Conservation (phyloP, 1,140 invertebrate genomes). For the Saccostrea cuccullata region DNA sequence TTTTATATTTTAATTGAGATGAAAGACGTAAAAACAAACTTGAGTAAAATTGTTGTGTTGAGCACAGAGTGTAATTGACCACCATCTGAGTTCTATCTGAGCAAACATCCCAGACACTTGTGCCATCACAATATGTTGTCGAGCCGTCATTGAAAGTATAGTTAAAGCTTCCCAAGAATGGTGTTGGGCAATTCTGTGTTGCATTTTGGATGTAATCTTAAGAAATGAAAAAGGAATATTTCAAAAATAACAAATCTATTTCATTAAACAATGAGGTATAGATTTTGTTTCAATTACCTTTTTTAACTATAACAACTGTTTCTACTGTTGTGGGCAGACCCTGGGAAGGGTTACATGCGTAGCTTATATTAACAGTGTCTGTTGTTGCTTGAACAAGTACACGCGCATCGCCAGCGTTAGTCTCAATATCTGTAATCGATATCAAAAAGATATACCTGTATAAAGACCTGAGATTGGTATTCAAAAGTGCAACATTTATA, state of each 20-base stretch:
- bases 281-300: background rate
- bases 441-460: too few species aligned
- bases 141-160: conserved; percentile 19
- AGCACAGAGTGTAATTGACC: conserved; percentile 34
- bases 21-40: background rate
- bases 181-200: background rate
- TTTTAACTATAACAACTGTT: conserved; percentile 2
- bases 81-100: background rate
- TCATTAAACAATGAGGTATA: too few species aligned
- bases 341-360: background rate
- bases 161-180: conserved; percentile 11
- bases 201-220: conserved; percentile 2
- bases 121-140: background rate
- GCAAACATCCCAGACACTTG: conserved; percentile 29
- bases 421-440: background rate
- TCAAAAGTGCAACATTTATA: too few species aligned
- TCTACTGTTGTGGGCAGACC: background rate
- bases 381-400: background rate
- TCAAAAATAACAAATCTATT: too few species aligned
- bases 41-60: background rate
- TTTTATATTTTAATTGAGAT: background rate
- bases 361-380: background rate
- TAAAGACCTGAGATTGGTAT: too few species aligned
- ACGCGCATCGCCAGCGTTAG: background rate
- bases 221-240: background rate